phyloP scores from a whole-genome alignment of 2,888 invertebrate genomes.

The Neoitamus cyanurus region DNA sequence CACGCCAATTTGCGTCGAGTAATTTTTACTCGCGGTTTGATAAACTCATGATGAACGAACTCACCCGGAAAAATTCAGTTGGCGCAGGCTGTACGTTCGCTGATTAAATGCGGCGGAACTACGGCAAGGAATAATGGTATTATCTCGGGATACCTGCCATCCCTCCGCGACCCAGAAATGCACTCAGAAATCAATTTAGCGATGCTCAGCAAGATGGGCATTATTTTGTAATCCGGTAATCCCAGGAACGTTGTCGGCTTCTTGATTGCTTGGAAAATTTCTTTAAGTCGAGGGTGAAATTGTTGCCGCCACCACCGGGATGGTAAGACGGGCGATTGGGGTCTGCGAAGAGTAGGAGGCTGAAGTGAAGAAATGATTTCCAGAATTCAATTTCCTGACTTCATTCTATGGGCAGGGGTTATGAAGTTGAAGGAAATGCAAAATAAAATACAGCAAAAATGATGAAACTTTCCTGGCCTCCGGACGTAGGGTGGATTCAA shows the following conservation, averaged over 20 bases:
- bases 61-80: background rate
- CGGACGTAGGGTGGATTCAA: background rate
- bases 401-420: background rate
- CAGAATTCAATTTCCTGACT: conserved; percentile 16
- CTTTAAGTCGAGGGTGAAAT: background rate
- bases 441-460: background rate
- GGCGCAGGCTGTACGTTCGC: background rate
- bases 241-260: background rate
- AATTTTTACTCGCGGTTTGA: background rate
- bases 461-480: background rate
- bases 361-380: background rate
- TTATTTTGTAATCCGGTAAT: conserved; percentile 15
- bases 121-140: background rate
- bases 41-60: background rate
- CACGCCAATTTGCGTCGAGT: background rate
- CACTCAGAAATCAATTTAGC: background rate
- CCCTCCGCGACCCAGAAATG: background rate
- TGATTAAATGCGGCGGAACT: background rate
- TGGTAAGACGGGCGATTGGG: background rate
- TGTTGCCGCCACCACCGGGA: background rate
- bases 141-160: background rate
- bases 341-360: background rate
- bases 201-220: background rate
- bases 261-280: background rate
- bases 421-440: background rate